Conservation (phyloP, 2,113 vertebrate genomes). For the Cryptomyrus ogoouensis region DNA sequence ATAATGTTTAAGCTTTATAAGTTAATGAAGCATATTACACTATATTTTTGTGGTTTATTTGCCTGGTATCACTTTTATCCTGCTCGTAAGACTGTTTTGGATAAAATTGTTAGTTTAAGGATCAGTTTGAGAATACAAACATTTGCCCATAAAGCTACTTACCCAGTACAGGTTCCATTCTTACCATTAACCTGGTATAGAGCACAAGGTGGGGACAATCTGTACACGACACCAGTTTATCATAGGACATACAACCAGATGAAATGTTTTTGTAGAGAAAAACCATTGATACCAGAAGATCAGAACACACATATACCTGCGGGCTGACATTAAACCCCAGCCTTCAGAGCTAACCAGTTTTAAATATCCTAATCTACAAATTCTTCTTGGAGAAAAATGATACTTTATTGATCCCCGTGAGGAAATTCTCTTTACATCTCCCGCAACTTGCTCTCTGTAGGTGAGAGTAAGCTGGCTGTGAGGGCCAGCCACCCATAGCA, state of each 20-base stretch:
- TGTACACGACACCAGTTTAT: background rate
- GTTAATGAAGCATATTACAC: background rate
- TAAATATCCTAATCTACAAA: background rate
- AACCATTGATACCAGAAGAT: background rate
- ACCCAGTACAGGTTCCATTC: no score
- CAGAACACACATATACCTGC: background rate
- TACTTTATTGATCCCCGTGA: no score
- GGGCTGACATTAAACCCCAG: background rate
- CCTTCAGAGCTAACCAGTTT: background rate
- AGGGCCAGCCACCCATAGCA: no score
- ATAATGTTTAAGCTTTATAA: background rate
- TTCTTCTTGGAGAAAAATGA: background rate
- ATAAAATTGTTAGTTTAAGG: no score
- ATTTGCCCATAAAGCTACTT: no score
- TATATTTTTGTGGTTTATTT: background rate
- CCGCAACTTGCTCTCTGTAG: no score
- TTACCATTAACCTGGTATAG: no score
- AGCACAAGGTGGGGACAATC: background rate
- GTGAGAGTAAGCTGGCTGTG: no score
- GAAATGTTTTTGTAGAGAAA: background rate
- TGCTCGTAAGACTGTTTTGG: no score
- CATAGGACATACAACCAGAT: background rate
- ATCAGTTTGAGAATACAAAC: no score
- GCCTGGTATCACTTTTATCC: no score
- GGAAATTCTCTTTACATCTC: no score